Conservation (phyloP, 2,113 vertebrate genomes). For the Amphiprion percula region DNA sequence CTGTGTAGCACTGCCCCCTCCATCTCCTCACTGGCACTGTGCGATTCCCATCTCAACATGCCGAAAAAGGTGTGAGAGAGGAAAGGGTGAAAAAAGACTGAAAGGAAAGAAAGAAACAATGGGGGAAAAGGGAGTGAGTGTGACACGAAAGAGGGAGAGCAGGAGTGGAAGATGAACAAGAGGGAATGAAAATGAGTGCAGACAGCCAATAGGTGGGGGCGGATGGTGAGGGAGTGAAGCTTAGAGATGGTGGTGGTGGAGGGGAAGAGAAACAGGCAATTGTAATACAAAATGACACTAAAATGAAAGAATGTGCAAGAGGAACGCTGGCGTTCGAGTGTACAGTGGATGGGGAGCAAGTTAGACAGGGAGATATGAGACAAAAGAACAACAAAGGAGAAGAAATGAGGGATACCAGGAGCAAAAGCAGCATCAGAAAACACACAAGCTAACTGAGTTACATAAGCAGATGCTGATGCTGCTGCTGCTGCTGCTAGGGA, state of each 20-base stretch:
- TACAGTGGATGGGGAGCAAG: slow-evolving; percentile 39
- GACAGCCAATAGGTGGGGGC: slow-evolving; percentile 67
- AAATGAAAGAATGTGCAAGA: slow-evolving; percentile 58
- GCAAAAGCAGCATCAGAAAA: slow-evolving; percentile 72
- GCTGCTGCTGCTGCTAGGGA: no score
- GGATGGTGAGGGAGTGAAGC: slow-evolving; percentile 33
- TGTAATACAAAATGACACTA: slow-evolving; percentile 57
- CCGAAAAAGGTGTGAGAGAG: slow-evolving; percentile 67
- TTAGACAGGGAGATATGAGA: slow-evolving; percentile 58
- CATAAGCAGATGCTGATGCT: slow-evolving; percentile 82
- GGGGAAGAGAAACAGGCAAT: slow-evolving; percentile 53
- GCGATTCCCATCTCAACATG: slow-evolving; percentile 69
- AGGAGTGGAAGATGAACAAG: slow-evolving; percentile 61
- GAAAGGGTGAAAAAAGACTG: slow-evolving; percentile 41
- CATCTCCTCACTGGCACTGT: slow-evolving; percentile 57
- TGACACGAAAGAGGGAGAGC: slow-evolving; percentile 54
- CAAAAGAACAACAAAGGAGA: slow-evolving; percentile 53
- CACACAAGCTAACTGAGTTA: slow-evolving; percentile 82
- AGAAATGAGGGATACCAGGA: slow-evolving; percentile 66
- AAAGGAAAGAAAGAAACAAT: slow-evolving; percentile 19
- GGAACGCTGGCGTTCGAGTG: slow-evolving; percentile 38
- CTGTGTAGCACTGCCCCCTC: slow-evolving; percentile 61
- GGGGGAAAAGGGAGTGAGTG: slow-evolving; percentile 47
- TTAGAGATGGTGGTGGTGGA: slow-evolving; percentile 41
- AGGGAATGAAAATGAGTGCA: slow-evolving; percentile 67